Evolutionary conservation across 2,797 vertebrate genomes (phyloP), one percentile per base, ranked within the genome.

Genomic region (Myotis findleyi): DNA sequence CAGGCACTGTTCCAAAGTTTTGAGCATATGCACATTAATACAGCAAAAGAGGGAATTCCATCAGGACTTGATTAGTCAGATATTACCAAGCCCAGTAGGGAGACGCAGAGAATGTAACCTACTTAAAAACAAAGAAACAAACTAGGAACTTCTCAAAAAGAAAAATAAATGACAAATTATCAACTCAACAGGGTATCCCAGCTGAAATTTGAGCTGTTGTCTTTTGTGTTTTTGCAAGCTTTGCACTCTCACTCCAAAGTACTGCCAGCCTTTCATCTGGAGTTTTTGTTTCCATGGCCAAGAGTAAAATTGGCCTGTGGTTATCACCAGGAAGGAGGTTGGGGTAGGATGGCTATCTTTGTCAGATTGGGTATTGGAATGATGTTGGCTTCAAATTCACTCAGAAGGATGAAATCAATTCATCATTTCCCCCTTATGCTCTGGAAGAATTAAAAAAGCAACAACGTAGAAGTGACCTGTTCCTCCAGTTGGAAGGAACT

Each of bases 91-190:
- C n/a, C 36, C 49, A 41, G 25, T 13, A 53, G 18, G 55, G 51
- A 69, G 51, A 90, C 30, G 18, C 16, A 83, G 64, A 87, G 33
- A 68, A 16, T 17, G 13, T n/a, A 81, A 81, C n/a, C 44, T 72
- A 66, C 71, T 62, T 77, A 62, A 79, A 75, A 79, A 77, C 44
- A 85, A 72, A 89, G 33, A 83, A 77, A 72, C 53, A 71, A 83
- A 83, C 76, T 27, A 87, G 94, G 73, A 75, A 44, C 38, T 62
- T 89, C 59, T 89, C 66, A 36, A 21, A 75, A 93, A 83, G 69
- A 57, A 55, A 91, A 69, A 83, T 51, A 89, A 55, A 57, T 21
- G 75, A 44, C 44, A 59, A 71, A 14, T 44, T 41, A n/a, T 17
- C 51, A 11, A 21, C 21, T 79, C 33, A 10, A 3, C 14, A 16